Evolutionary conservation across 2,113 vertebrate genomes (phyloP), one percentile per base, ranked within the genome.

Genomic region (Ariopsis seemanni): DNA sequence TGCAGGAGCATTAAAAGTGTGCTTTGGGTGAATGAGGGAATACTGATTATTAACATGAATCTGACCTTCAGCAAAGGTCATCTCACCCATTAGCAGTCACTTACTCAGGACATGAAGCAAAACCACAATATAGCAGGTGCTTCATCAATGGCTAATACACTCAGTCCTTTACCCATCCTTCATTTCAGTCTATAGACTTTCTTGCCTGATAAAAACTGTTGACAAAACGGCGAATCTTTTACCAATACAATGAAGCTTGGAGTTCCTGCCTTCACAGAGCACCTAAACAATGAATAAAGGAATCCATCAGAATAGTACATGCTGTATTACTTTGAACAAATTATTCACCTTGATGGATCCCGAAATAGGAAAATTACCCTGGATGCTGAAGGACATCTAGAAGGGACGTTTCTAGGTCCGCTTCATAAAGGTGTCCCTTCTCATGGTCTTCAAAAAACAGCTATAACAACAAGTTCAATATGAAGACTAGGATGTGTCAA

Each of bases 361-460:
- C 34, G 6, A 71, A 52, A 42, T 5, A 81, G 55, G 34, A 25
- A 77, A 62, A 27, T 15, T 91, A 99, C 98, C 98, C 96, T 93
- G 95, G 80, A 52, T 97, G 96, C 89, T 97, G 96, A 84, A 99
- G 87, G 34, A 92, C 91, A 52, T 96, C 91, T 12, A 97, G 93
- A 91, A 99, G 94, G 0, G 96, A 93, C 11, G 77, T 93, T 4
- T 94, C 86, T 42, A 93, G 92, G 88, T 95, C 82, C 27, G 98
- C 93, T 87, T 93, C 84, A 67, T 97, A 94, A 2, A 98, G 92
- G 0, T 94, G 95, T 86, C 93, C 93, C 86, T 92, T 94, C 58
- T 94, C 93, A 48, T 92, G 94, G 87, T 98, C 97, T 92, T 99
- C 98, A 95, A 97, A 98, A 87, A 96, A 99, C 71, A 99, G 86